These are phyloP conservation scores for Synanceia verrucosa DNA, from an alignment of 2,797 vertebrate species.

Conservation along the genomic window DNA sequence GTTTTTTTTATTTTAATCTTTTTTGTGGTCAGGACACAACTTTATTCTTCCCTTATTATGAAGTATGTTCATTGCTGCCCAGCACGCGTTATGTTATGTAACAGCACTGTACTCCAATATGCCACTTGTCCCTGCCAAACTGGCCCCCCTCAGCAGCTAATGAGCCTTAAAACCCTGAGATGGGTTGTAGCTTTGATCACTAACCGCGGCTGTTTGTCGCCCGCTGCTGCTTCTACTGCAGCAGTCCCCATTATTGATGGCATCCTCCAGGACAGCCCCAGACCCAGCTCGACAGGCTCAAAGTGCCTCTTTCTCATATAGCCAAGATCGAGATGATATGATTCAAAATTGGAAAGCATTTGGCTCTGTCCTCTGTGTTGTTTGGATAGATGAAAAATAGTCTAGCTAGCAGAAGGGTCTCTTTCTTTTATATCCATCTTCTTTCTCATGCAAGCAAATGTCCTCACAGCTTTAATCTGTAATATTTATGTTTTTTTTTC, in stretches of 20 bases:
- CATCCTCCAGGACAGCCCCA: slow-evolving; percentile 68
- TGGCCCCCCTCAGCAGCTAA: slow-evolving; percentile 68
- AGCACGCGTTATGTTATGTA: slow-evolving; percentile 57
- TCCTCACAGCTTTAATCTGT: slow-evolving; percentile 35
- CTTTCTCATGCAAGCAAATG: slow-evolving; percentile 30
- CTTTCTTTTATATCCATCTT: slow-evolving; percentile 46
- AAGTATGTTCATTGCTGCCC: slow-evolving; percentile 55
- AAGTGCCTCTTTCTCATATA: slow-evolving; percentile 56
- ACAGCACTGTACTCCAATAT: slow-evolving; percentile 63
- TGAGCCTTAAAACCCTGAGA: slow-evolving; percentile 76
- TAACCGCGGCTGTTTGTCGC: slow-evolving; percentile 71
- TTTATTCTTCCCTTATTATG: slow-evolving; percentile 44
- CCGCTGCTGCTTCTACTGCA: slow-evolving; percentile 63
- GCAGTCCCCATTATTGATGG: slow-evolving; percentile 75
- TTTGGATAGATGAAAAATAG: slow-evolving; percentile 64
- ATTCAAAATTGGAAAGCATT: slow-evolving; percentile 69
- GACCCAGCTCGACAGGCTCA: slow-evolving; percentile 53
- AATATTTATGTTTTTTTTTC: slow-evolving; percentile 37
- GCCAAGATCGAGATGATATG: slow-evolving; percentile 60
- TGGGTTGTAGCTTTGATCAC: slow-evolving; percentile 77
- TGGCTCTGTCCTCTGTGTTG: slow-evolving; percentile 57
- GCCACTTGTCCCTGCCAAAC: slow-evolving; percentile 71
- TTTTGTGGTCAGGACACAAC: slow-evolving; percentile 13
- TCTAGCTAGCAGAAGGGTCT: slow-evolving; percentile 32
- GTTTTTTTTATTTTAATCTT: slow-evolving; percentile 6